Evolutionary conservation across 2,113 vertebrate species (phyloP).

Genomic region (Heliornis fulica): DNA sequence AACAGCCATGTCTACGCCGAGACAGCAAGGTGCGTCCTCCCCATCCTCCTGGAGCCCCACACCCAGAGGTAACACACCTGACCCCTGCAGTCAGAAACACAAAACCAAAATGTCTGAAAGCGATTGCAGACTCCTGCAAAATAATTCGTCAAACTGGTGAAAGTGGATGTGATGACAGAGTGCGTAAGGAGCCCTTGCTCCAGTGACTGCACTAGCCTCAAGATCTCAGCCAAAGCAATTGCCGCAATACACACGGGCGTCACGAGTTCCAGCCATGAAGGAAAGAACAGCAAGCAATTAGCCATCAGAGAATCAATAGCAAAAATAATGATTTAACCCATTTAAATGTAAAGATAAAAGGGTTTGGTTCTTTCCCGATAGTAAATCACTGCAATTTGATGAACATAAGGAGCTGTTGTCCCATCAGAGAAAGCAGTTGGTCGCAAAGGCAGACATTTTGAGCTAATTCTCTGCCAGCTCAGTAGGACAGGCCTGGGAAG

Average conservation of each 20-base stretch:
- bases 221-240: neutral
- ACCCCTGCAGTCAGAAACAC: neutral
- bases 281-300: neutral
- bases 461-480: neutral
- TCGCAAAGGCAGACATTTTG: neutral
- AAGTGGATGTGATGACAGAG: neutral
- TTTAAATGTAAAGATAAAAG: neutral
- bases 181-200: neutral
- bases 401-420: neutral
- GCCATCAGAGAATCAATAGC: neutral
- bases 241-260: rapidly evolving
- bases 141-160: neutral
- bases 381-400: neutral
- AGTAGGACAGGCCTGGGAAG: neutral
- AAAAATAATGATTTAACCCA: neutral
- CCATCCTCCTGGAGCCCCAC: neutral
- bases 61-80: neutral
- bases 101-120: neutral
- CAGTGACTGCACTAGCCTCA: neutral
- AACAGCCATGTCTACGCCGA: rapidly evolving
- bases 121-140: neutral
- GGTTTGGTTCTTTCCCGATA: too few species aligned
- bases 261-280: neutral
- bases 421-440: neutral
- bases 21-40: neutral